phyloP scores from a whole-genome alignment of 2,888 invertebrate genomes.

The Habrosyne pyritoides region DNA sequence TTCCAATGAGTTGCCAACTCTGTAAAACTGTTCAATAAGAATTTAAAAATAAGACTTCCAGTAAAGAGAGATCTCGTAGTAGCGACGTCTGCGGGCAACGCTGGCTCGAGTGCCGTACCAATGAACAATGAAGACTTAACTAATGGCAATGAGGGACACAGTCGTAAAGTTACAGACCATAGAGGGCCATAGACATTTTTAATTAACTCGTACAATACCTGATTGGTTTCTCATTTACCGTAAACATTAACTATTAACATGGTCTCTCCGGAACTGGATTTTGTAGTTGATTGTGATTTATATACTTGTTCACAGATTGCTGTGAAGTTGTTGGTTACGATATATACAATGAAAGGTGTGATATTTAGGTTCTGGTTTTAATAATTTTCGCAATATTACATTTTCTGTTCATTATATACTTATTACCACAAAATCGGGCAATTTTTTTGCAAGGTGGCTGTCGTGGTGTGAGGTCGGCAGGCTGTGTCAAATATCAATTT shows the following conservation, averaged over 20 bases:
- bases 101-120: slow-evolving; percentile 18
- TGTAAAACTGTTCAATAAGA: too few relatives aligned
- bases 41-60: neutral
- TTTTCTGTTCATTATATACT: too few relatives aligned
- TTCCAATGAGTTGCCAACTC: too few relatives aligned
- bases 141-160: slow-evolving; percentile 26
- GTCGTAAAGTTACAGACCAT: slow-evolving; percentile 20
- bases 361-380: too few relatives aligned
- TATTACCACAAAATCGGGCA: too few relatives aligned
- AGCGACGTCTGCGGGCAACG: neutral
- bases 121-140: slow-evolving; percentile 35
- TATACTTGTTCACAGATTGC: too few relatives aligned
- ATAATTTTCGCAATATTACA: too few relatives aligned
- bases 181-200: slow-evolving; percentile 21
- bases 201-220: slow-evolving; percentile 35
- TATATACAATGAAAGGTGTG: too few relatives aligned
- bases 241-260: neutral
- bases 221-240: slow-evolving; percentile 25
- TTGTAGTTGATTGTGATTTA: neutral
- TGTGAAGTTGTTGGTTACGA: too few relatives aligned
- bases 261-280: neutral
- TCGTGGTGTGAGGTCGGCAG: too few relatives aligned
- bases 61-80: neutral
- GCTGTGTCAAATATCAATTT: too few relatives aligned
- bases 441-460: too few relatives aligned